Base-by-base conservation (phyloP, 2,797 vertebrate genomes). In the Bufotes viridis region DNA sequence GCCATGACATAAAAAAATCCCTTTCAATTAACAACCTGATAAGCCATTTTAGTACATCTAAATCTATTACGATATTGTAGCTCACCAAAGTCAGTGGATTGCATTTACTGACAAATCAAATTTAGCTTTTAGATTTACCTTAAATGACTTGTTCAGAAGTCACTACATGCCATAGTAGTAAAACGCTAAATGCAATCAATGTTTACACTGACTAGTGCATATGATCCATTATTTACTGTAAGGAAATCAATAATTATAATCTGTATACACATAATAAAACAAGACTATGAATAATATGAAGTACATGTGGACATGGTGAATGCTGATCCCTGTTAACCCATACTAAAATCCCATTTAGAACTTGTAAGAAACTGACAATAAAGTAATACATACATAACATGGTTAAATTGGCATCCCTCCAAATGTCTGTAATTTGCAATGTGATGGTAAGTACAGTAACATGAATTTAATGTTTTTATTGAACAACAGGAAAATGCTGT, bases 91-190 rank as follows among this genome's bases (percentile, higher is more conserved):
- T 86, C 78, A 72, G 78, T 67, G 70, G 29, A 87, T 72, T 87
- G 85, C 65, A 69, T 53, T 81, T 87, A 24, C 61, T 87, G 85
- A 72, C 85, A 87, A 87, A 81, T 51, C 55, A 57, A 42, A 61
- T 51, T 51, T 72, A 80, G 63, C 78, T 81, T 72, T 55, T 9
- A 72, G 51, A 72, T 74, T 81, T 78, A 81, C 85, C 85, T 81
- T 81, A 70, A 55, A 87, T 81, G 63, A 74, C 85, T 60, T 74
- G 24, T 12, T 57, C 67, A 82, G 17, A 17, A 26, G 26, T 26
- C 72, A 26, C 3, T 57, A 70, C 18, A 29, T 72, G 69, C 67
- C 55, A 20, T 72, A 72, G 26, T 53, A 83, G 53, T 55, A 83
- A n/a, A 83, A 57, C 34, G 24, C 18, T 72, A 42, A 13, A 58